phyloP scores from a whole-genome alignment of 2,888 invertebrate genomes.

The Melanostoma scalare region DNA sequence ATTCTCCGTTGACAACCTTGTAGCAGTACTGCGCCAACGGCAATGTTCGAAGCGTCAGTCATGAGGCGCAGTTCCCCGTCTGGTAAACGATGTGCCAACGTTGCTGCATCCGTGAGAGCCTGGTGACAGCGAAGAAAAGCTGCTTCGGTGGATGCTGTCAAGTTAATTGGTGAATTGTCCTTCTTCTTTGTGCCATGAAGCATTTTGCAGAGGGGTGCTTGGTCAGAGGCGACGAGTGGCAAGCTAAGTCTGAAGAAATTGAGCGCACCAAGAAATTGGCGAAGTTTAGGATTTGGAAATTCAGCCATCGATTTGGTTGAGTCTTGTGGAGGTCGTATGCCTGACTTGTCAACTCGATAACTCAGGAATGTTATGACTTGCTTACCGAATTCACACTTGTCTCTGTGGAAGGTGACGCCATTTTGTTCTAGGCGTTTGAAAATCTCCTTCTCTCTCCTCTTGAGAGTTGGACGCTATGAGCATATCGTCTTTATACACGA shows the following conservation, averaged over 20 bases:
- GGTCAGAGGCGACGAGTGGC: slow-evolving; percentile 5
- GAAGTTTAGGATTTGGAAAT: slow-evolving; percentile 23
- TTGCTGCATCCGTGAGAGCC: slow-evolving; percentile 36
- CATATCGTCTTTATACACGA: no score
- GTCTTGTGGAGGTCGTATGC: no score
- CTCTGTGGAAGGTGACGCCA: slow-evolving; percentile 12
- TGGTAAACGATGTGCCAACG: slow-evolving; percentile 20
- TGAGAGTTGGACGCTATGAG: slow-evolving; percentile 18
- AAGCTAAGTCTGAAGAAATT: slow-evolving; percentile 22
- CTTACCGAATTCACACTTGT: slow-evolving; percentile 27
- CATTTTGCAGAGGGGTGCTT: slow-evolving; percentile 25
- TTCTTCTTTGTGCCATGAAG: slow-evolving; percentile 15
- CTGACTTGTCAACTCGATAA: not conserved
- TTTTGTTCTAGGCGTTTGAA: slow-evolving; percentile 15
- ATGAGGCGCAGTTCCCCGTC: slow-evolving; percentile 13
- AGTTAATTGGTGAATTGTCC: slow-evolving; percentile 6
- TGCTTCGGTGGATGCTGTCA: slow-evolving; percentile 8
- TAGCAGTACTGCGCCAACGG: slow-evolving; percentile 31
- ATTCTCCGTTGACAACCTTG: no score
- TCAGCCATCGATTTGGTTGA: no score
- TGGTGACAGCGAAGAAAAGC: slow-evolving; percentile 19
- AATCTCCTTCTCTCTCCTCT: not conserved
- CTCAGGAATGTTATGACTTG: slow-evolving; percentile 21
- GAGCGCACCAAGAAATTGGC: slow-evolving; percentile 25
- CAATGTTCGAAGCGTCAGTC: slow-evolving; percentile 33